phyloP scores from a whole-genome alignment of 2,888 invertebrate species.

The Drosophila paranaensis region DNA sequence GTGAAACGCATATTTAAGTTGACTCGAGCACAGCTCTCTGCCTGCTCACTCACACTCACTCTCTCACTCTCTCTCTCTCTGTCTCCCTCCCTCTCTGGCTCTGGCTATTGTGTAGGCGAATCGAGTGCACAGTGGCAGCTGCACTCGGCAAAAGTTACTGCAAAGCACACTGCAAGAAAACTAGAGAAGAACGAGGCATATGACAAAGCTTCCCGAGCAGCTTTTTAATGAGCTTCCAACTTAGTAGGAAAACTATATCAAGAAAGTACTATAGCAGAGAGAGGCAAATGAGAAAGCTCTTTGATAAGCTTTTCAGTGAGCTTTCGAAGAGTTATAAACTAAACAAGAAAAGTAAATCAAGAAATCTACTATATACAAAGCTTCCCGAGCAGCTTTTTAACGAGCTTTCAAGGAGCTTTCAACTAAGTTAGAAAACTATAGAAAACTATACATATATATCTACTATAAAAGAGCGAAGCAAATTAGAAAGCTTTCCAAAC shows the following conservation, averaged over 20 bases:
- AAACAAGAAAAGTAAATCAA: too few relatives aligned
- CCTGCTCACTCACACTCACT: not conserved
- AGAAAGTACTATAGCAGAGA: too few relatives aligned
- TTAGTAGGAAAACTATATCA: too few relatives aligned
- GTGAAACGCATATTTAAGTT: constrained; percentile 65
- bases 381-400: too few relatives aligned
- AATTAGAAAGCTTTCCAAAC: too few relatives aligned
- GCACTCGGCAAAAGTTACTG: constrained; percentile 1
- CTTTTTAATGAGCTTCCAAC: not conserved
- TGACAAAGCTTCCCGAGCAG: not conserved
- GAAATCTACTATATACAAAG: too few relatives aligned
- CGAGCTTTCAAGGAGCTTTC: not conserved
- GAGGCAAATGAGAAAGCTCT: too few relatives aligned
- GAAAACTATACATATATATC: too few relatives aligned
- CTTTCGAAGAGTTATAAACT: too few relatives aligned
- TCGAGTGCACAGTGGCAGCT: constrained; percentile 26
- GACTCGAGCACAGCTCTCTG: constrained; percentile 34
- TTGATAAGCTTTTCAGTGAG: too few relatives aligned
- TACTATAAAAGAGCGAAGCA: too few relatives aligned
- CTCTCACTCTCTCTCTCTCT: not conserved
- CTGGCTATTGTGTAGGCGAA: not conserved
- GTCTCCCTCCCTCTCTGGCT: not conserved
- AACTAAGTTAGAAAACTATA: too few relatives aligned
- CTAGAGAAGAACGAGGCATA: not conserved
- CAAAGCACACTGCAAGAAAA: not conserved